Percentiles rank a stretch among this genome's conserved stretches.
Conservation (phyloP, 2,113 vertebrate genomes). For the Cathartes aura region DNA sequence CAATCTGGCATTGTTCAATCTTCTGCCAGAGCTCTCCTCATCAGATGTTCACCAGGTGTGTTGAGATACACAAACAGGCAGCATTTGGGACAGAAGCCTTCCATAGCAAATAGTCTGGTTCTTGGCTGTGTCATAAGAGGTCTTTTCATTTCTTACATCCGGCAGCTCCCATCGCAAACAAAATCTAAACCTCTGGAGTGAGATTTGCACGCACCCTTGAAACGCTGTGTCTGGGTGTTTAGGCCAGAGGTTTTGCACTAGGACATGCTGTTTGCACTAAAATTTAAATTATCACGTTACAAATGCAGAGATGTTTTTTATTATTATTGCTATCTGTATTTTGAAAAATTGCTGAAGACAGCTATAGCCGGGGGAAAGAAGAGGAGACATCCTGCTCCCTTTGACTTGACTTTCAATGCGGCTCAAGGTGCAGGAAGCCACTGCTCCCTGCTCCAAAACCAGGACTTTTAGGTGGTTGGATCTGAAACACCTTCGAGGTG, state of each 20-base stretch:
- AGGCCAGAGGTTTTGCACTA: neutral
- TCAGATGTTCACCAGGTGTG: neutral
- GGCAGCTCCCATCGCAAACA: neutral
- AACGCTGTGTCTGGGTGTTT: neutral
- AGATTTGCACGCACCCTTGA: rapidly evolving
- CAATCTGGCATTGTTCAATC: neutral
- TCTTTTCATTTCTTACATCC: neutral
- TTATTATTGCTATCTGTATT: neutral
- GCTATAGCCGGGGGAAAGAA: rapidly evolving
- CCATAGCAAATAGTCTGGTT: neutral
- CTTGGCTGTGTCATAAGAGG: neutral
- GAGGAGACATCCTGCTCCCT: rapidly evolving
- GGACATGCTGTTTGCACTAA: neutral
- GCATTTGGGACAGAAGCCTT: neutral
- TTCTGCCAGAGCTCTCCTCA: neutral
- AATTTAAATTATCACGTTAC: neutral
- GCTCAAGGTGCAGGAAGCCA: neutral
- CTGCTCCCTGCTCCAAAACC: neutral
- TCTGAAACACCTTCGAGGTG: neutral
- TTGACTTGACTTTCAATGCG: neutral
- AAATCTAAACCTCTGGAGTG: neutral
- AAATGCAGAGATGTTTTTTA: neutral
- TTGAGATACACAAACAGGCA: neutral
- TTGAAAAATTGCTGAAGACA: neutral
- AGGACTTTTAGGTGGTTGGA: neutral